A percentile compares a stretch with the other conserved stretches of the same genome.
These are phyloP conservation scores for Pammene aurita DNA, from an alignment of 2,888 invertebrate species.

Conservation along the genomic window DNA sequence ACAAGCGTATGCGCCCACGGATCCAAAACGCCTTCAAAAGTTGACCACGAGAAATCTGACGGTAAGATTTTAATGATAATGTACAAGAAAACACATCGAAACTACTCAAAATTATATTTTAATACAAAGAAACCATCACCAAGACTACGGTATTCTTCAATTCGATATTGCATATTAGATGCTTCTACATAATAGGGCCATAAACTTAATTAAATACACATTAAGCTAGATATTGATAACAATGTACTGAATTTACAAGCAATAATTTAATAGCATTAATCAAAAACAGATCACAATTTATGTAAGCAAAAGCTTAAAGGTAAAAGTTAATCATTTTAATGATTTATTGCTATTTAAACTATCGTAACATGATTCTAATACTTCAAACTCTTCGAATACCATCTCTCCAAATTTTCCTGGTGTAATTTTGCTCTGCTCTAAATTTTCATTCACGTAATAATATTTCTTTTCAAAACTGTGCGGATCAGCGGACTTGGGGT, in stretches of 20 bases:
- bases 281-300: constrained; percentile 78
- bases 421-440: constrained; percentile 80
- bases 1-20: constrained; percentile 73
- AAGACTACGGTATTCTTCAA: constrained; percentile 65
- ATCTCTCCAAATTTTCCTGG: constrained; percentile 90
- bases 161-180: constrained; percentile 53
- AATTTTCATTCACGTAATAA: constrained; percentile 84
- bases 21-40: constrained; percentile 72
- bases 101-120: constrained; percentile 56
- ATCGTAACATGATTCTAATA: constrained; percentile 85
- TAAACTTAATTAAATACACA: constrained; percentile 61
- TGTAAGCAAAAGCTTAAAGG: constrained; percentile 65
- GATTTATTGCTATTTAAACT: constrained; percentile 84
- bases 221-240: constrained; percentile 55
- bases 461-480: constrained; percentile 82
- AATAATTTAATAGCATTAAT: constrained; percentile 78
- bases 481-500: constrained; percentile 58
- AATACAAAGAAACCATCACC: constrained; percentile 76
- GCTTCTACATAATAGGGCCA: constrained; percentile 42
- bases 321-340: constrained; percentile 63
- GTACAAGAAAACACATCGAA: constrained; percentile 44
- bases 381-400: constrained; percentile 92
- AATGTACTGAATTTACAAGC: constrained; percentile 63
- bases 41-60: constrained; percentile 73
- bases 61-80: constrained; percentile 61